Evolutionary conservation across 1,140 invertebrate species (phyloP).

Genomic region (Philaenus spumarius): DNA sequence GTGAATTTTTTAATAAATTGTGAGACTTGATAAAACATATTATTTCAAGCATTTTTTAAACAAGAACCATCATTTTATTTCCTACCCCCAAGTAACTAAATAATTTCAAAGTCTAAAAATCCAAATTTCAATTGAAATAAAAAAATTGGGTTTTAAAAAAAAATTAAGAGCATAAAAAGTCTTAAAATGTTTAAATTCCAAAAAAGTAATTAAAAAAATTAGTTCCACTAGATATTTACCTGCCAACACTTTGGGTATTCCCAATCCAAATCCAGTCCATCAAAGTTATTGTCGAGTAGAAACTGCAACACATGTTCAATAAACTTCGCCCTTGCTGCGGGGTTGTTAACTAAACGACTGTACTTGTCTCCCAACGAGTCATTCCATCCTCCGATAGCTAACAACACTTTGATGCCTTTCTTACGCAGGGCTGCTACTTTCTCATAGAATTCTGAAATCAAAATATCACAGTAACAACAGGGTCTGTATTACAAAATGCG

Average conservation of each 20-base stretch:
- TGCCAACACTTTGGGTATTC: constrained; percentile 66
- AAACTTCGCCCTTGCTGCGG: constrained; percentile 43
- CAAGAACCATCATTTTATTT: background rate
- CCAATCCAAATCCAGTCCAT: constrained; percentile 58
- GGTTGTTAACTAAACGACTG: constrained; percentile 48
- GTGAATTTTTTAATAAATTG: background rate
- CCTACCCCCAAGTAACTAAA: too few species aligned
- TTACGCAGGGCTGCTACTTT: constrained; percentile 46
- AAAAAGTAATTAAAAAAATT: too few species aligned
- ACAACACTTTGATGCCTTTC: constrained; percentile 49
- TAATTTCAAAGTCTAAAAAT: too few species aligned
- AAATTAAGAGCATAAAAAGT: too few species aligned
- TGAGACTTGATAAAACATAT: too few species aligned
- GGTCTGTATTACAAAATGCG: too few species aligned
- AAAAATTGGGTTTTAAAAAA: too few species aligned
- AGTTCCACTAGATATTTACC: too few species aligned
- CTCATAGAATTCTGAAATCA: constrained; percentile 51
- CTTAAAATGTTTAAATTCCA: too few species aligned
- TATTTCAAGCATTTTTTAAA: too few species aligned
- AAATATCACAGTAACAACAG: too few species aligned
- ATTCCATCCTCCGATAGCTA: constrained; percentile 59
- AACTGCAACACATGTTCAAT: constrained; percentile 47
- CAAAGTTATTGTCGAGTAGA: constrained; percentile 50
- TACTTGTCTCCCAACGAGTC: constrained; percentile 56
- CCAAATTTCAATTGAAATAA: too few species aligned